Evolutionary conservation across 2,113 vertebrate species (phyloP).

Genomic region (Capreolus pygargus): DNA sequence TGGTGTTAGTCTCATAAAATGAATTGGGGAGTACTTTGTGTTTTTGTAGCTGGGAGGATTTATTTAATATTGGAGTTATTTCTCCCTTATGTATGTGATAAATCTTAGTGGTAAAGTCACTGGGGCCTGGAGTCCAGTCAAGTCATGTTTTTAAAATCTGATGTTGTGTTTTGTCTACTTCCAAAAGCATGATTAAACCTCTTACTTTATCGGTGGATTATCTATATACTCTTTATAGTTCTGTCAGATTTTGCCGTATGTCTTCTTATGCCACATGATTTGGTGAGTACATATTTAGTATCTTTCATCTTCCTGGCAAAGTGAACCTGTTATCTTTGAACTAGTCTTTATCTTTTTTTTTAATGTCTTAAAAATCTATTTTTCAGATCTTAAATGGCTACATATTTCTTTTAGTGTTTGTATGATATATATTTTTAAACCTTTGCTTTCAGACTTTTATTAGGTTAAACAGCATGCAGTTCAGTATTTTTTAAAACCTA

Average conservation of each 20-base stretch:
- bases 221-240: background rate
- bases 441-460: background rate
- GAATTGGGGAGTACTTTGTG: background rate
- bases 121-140: background rate
- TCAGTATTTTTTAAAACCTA: background rate
- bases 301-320: background rate
- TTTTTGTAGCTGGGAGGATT: background rate
- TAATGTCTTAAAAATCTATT: background rate
- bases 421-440: background rate
- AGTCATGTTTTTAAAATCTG: background rate
- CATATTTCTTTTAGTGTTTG: background rate
- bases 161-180: background rate
- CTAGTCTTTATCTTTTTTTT: background rate
- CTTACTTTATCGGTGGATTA: background rate
- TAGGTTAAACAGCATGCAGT: background rate
- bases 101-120: background rate
- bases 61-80: background rate
- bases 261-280: background rate
- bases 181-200: background rate
- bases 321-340: background rate
- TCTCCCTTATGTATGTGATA: background rate
- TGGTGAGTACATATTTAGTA: background rate
- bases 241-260: background rate
- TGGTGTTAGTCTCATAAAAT: background rate
- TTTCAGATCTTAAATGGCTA: background rate